These are phyloP conservation scores for Tachypleus tridentatus DNA, from an alignment of 1,140 invertebrate species.

Conservation along the genomic window DNA sequence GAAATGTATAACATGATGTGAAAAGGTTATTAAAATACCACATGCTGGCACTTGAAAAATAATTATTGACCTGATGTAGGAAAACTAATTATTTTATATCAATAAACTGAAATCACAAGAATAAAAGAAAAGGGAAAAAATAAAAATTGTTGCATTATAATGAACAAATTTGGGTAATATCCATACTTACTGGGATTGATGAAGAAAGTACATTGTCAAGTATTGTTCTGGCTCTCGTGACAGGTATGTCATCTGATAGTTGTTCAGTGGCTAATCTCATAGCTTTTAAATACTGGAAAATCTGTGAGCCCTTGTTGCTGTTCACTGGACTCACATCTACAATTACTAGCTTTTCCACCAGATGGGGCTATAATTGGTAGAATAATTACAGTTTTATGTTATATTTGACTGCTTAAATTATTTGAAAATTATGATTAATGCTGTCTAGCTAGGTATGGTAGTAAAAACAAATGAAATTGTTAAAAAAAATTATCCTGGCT, in stretches of 20 bases:
- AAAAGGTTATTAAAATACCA: too few species aligned
- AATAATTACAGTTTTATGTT: too few species aligned
- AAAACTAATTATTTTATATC: too few species aligned
- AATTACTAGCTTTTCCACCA: slow-evolving; percentile 63
- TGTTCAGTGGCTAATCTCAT: slow-evolving; percentile 10
- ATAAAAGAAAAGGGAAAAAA: not conserved
- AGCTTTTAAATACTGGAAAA: slow-evolving; percentile 3
- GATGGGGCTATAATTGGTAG: slow-evolving; percentile 45
- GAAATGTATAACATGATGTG: too few species aligned
- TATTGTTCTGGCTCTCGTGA: slow-evolving; percentile 12
- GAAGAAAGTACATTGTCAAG: slow-evolving; percentile 5
- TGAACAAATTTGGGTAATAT: not conserved
- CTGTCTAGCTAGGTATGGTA: too few species aligned
- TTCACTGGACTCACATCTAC: slow-evolving; percentile 69
- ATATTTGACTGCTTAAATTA: too few species aligned
- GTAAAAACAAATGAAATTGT: too few species aligned
- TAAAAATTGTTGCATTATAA: not conserved
- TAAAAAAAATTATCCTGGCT: too few species aligned
- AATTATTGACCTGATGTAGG: too few species aligned
- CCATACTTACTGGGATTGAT: slow-evolving; percentile 12
- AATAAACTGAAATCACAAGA: not conserved
- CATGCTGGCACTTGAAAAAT: too few species aligned
- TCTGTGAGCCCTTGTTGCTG: slow-evolving; percentile 24
- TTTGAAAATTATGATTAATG: too few species aligned
- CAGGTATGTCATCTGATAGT: not conserved